Evolutionary conservation across 2,113 vertebrate species (phyloP), one percentile per base, ranked within the genome.

Genomic region (Suricata suricatta): DNA sequence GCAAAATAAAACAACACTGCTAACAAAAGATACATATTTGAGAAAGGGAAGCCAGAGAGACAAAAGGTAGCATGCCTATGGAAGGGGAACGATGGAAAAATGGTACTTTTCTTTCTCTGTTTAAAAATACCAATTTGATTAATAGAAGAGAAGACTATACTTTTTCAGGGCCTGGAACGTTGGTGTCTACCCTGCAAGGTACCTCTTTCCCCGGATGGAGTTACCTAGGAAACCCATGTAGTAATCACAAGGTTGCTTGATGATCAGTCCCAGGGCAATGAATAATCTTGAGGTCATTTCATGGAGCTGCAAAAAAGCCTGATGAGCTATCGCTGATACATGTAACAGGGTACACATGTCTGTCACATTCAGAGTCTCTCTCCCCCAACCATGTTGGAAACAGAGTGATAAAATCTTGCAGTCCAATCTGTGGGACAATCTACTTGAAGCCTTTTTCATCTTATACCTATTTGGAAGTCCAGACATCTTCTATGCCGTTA

Each of bases 201-300:
- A 71, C 8, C 16, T 29, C 68, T 90, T 84, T 90, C 76, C 96
- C 90, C 88, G 69, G 12, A 87, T 72, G 80, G 54, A 63, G 16
- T 92, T 89, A 71, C 76, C 63, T 41, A 86, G 52, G 94, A 89
- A 92, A 85, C 64, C 71, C 95, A 27, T 60, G 77, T 54, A 96
- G 35, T 57, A 80, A 93, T 91, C 85, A 76, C 71, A 83, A 90
- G 54, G 2, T 71, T 93, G 64, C 60, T 92, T 52, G 69, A 57
- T 90, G n/a, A 74, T 96, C 38, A 80, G 64, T 95, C 50, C 23
- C 33, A 95, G 95, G 64, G 54, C 33, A 92, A 44, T 66, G 66
- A 76, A 77, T 68, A 81, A 93, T 27, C 50, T 77, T 83, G 68
- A 79, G 66, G 80, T 94, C 84, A 92, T 79, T 88, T 82, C 44